Base-by-base conservation (phyloP, 2,113 vertebrate species). In the Ictalurus punctatus region DNA sequence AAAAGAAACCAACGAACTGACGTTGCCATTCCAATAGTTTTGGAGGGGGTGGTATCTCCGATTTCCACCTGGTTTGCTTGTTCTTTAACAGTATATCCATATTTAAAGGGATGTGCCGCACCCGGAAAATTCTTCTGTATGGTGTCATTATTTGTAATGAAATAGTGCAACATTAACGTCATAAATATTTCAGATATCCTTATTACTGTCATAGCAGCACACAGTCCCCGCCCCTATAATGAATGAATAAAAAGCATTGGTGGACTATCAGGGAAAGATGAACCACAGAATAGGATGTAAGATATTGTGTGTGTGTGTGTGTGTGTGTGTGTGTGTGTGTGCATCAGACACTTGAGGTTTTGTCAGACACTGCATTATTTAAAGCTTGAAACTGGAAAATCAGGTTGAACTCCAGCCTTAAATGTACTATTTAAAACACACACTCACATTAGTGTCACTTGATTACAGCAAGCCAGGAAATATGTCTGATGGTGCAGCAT, bases 401-500 rank as follows among this genome's bases (percentile, higher is more conserved):
- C 98, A 14, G 99, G 98, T 94, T 97, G 97, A 90, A 98, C 98
- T 97, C 97, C 98, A 9, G 96, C 95, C 71, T 98, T 97, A 56
- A 89, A 89, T 87, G 82, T 69, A 84, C 81, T 87, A 54, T 76
- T 74, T 48, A 79, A 61, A 78, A 85, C 88, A 69, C 82, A 87
- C 85, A 80, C 84, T 63, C 59, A 80, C n/a, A 63, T 3, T 56
- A 34, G 69, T 40, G 81, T 69, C 34, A 71, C 56, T 73, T 61
- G 27, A 17, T 69, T 40, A n/a, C 14, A 12, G 40, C 37, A 37
- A 63, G 82, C 44, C 71, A 85, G 52, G 54, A 81, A 59, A 27
- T 59, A 34, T 80, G 54, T 85, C 34, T 89, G 78, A 81, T 83
- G 83, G 27, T 23, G 34, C 65, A 87, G 81, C 67, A 84, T 59